Conservation (phyloP, 2,797 vertebrate species). For the Siniperca undulata region DNA sequence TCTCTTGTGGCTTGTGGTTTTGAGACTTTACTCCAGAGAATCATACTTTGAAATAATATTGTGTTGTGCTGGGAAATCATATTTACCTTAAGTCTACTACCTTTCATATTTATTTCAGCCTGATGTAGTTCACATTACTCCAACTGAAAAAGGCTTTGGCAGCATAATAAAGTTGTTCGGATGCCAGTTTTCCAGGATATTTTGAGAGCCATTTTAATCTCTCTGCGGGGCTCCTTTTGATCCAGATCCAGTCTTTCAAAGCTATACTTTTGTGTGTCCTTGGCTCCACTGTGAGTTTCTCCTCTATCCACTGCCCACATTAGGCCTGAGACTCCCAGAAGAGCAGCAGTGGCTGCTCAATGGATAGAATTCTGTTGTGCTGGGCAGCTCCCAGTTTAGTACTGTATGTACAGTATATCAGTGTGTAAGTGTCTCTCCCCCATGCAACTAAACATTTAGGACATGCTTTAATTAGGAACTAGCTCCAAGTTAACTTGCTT, state of each 20-base stretch:
- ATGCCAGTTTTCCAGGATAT: constrained; percentile 43
- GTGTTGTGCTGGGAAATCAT: not conserved
- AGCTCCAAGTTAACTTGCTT: not conserved
- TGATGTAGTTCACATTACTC: constrained; percentile 6
- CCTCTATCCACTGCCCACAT: constrained; percentile 38
- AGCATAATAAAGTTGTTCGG: constrained; percentile 5
- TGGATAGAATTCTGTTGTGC: constrained; percentile 22
- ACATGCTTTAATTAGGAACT: not conserved
- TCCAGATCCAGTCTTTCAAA: constrained; percentile 46
- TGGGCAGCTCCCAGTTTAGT: not conserved
- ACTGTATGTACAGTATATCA: constrained; percentile 11
- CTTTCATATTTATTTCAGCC: constrained; percentile 6
- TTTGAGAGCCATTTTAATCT: constrained; percentile 39
- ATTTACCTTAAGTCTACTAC: not conserved
- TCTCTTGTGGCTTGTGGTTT: constrained; percentile 18
- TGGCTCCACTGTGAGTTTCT: constrained; percentile 34
- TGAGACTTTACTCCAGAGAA: constrained; percentile 15
- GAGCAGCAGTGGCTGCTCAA: constrained; percentile 26
- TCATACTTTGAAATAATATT: not conserved
- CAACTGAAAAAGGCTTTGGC: constrained; percentile 18
- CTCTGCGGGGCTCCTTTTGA: constrained; percentile 21
- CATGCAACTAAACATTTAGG: not conserved
- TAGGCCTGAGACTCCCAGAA: constrained; percentile 21
- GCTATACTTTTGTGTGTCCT: constrained; percentile 31
- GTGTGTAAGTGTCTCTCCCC: not conserved